A percentile compares a stretch with the other conserved stretches of the same genome.
phyloP scores from a whole-genome alignment of 2,797 vertebrate species.

The Peromyscus aztecus region DNA sequence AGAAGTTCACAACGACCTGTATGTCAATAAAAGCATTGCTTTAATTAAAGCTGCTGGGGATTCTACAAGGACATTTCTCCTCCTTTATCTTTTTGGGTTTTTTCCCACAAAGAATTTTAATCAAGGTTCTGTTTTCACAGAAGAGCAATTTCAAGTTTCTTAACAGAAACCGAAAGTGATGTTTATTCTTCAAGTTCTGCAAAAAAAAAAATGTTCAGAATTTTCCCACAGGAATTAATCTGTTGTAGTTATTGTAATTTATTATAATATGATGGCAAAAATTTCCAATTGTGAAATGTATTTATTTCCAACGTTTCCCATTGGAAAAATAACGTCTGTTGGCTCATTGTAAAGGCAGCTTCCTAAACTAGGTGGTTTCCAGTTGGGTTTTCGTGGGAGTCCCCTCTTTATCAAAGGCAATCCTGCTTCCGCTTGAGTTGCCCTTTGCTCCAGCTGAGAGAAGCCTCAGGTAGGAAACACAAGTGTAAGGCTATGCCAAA shows the following conservation, averaged over 20 bases:
- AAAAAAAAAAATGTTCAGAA: neutral
- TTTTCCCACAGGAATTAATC: slow-evolving; percentile 23
- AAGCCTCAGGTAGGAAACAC: neutral
- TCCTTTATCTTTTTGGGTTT: slow-evolving; percentile 3
- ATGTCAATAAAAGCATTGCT: neutral
- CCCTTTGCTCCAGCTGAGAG: neutral
- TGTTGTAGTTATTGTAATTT: neutral
- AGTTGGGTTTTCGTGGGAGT: neutral
- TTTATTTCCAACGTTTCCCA: slow-evolving; percentile 20
- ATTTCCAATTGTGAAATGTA: neutral
- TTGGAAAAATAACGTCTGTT: slow-evolving; percentile 12
- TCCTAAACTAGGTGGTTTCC: slow-evolving; percentile 6
- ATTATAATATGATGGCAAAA: slow-evolving; percentile 34
- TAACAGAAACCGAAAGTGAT: slow-evolving; percentile 13
- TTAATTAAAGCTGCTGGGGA: neutral
- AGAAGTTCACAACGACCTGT: neutral
- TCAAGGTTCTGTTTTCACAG: slow-evolving; percentile 11
- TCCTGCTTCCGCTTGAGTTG: neutral
- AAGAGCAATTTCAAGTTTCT: neutral
- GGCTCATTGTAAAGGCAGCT: neutral
- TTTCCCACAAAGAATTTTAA: neutral
- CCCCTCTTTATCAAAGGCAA: neutral
- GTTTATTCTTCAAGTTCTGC: slow-evolving; percentile 42
- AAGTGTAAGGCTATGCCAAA: neutral
- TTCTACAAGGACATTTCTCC: slow-evolving; percentile 1